Base-by-base conservation (phyloP, 2,797 vertebrate genomes). In the Cuculus canorus region DNA sequence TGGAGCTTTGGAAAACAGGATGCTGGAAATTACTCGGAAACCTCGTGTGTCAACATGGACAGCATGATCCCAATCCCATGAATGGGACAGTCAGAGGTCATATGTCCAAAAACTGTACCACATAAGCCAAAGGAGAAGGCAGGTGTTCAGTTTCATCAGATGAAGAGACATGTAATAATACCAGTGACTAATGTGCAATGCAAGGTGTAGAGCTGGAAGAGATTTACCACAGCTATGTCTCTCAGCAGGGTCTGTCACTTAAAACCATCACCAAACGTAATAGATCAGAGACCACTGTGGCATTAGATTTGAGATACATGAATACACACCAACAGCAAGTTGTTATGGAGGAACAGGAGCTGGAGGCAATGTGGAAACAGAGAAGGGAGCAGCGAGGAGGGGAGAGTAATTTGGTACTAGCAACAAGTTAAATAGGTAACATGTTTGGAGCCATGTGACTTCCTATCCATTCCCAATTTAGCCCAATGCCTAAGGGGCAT, bases 401-500 rank as follows among this genome's bases (percentile, higher is more conserved):
- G 4, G 3, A 82, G 22, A 57, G 91, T 80, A 90, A 96, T 85
- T 53, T 80, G 71, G 81, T 94, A 90, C 64, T 28, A 77, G 56
- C 27, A 39, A 80, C 88, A 92, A 95, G 81, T 37, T 80, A 90
- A 93, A 88, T 75, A 73, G 30, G 71, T 80, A 77, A 57, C 88
- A 50, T 90, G 70, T 90, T 92, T 92, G 64, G 45, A 88, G 61
- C 30, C 82, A 70, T 87, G 90, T 95, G 93, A 94, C 92, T 96
- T 95, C 94, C 93, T 95, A 69, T 65, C 76, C 81, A 59, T 73
- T 85, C 93, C 94, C 43, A 94, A 93, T 93, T 96, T 95, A 97
- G 88, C 75, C 83, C 70, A n/a, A 27, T 75, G 90, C 88, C 92
- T 59, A 39, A 72, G 63, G 90, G 88, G 76, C 68, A 92, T 24